Conservation (phyloP, 2,888 invertebrate species). For the Orchestes rusci region DNA sequence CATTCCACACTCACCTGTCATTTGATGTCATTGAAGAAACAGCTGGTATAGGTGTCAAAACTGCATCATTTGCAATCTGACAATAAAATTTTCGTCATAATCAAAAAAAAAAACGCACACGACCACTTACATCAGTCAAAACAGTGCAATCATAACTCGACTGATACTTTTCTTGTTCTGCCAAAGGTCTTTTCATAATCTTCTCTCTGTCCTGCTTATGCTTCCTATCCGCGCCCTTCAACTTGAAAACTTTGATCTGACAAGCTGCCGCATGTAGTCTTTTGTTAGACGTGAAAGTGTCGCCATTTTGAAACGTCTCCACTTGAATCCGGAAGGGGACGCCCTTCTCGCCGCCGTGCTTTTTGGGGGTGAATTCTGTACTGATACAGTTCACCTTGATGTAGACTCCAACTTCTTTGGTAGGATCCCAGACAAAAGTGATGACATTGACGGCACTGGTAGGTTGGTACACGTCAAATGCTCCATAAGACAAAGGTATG, state of each 20-base stretch:
- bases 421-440: constrained; percentile 92
- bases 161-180: constrained; percentile 88
- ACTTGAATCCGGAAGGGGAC: constrained; percentile 95
- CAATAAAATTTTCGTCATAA: constrained; percentile 14
- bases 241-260: constrained; percentile 89
- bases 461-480: constrained; percentile 74
- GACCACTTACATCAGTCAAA: constrained; percentile 69
- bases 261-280: constrained; percentile 92
- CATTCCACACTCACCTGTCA: constrained; percentile 21
- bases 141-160: constrained; percentile 95
- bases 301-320: constrained; percentile 69
- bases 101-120: background rate
- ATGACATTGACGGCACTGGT: constrained; percentile 66
- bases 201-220: constrained; percentile 96
- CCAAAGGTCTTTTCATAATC: constrained; percentile 73
- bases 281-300: constrained; percentile 44
- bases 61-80: constrained; percentile 55
- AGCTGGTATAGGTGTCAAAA: constrained; percentile 47
- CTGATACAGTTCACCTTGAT: constrained; percentile 96
- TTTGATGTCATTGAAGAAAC: constrained; percentile 6
- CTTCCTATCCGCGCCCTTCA: constrained; percentile 94
- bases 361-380: constrained; percentile 95
- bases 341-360: constrained; percentile 97
- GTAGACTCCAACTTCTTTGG: constrained; percentile 92
- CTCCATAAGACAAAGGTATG: constrained; percentile 88